phyloP scores from a whole-genome alignment of 1,140 invertebrate genomes.

The Drosophila nigrodunni region DNA sequence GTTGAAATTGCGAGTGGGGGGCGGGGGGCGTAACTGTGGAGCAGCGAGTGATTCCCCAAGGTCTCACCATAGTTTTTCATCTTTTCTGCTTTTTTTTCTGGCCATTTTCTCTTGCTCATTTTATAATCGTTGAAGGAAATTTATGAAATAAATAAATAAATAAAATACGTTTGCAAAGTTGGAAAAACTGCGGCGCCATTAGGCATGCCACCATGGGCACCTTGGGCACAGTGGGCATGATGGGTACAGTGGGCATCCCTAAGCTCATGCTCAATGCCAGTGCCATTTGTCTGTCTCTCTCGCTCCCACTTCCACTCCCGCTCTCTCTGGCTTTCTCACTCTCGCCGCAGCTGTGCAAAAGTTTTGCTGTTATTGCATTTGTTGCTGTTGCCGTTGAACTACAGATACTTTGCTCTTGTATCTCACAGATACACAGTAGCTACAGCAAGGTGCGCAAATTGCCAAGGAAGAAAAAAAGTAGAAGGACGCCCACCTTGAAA shows the following conservation, averaged over 20 bases:
- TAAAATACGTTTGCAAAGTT: slow-evolving; percentile 59
- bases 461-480: slow-evolving; percentile 28
- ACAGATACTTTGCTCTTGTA: slow-evolving; percentile 71
- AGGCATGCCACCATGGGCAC: slow-evolving; percentile 35
- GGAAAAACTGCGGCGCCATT: slow-evolving; percentile 37
- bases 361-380: slow-evolving; percentile 75
- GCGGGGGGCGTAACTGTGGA: background rate
- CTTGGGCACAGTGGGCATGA: background rate
- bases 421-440: slow-evolving; percentile 72
- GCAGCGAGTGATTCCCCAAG: slow-evolving; percentile 33
- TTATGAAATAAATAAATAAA: slow-evolving; percentile 80
- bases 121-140: slow-evolving; percentile 71
- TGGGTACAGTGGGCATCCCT: background rate
- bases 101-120: slow-evolving; percentile 41
- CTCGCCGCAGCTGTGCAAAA: slow-evolving; percentile 35
- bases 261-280: slow-evolving; percentile 19
- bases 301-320: background rate
- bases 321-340: background rate
- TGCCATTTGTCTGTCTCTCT: slow-evolving; percentile 57
- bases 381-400: slow-evolving; percentile 39
- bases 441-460: slow-evolving; percentile 73
- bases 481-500: slow-evolving; percentile 66
- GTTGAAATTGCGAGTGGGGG: slow-evolving; percentile 29
- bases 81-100: slow-evolving; percentile 7
- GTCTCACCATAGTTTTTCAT: slow-evolving; percentile 54